These are phyloP conservation scores for Amblyraja radiata DNA, from an alignment of 2,797 vertebrate genomes.

Conservation along the genomic window DNA sequence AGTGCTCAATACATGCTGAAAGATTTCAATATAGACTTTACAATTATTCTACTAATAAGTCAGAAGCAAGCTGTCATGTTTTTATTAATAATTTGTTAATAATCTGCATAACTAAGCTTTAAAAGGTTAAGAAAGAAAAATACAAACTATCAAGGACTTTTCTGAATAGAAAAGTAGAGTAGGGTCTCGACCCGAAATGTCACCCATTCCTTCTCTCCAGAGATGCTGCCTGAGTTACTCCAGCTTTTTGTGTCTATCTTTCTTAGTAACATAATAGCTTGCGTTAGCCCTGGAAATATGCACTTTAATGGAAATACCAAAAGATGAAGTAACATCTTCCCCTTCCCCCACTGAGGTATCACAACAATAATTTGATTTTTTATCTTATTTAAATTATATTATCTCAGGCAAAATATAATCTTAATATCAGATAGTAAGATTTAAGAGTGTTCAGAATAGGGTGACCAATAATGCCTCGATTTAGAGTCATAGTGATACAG, in stretches of 20 bases:
- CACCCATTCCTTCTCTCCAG: too few species aligned
- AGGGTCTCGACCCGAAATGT: too few species aligned
- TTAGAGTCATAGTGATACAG: too few species aligned
- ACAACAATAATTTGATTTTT: neutral
- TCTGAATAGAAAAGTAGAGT: neutral
- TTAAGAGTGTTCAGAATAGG: neutral
- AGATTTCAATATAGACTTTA: neutral
- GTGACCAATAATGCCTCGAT: neutral
- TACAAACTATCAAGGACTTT: neutral
- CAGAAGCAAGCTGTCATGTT: neutral
- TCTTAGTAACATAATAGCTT: neutral
- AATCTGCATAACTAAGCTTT: neutral
- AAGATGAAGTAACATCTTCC: too few species aligned
- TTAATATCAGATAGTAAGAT: neutral
- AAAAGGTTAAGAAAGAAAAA: neutral
- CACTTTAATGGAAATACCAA: neutral
- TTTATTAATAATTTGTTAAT: neutral
- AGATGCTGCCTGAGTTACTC: too few species aligned
- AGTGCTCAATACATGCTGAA: neutral
- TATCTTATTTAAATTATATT: neutral
- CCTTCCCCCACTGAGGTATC: neutral
- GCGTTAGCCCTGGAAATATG: neutral
- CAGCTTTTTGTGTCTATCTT: too few species aligned
- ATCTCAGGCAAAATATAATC: neutral
- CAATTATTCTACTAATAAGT: neutral